Base-by-base conservation (phyloP, 2,113 vertebrate species). In the Bujurquina vittata region DNA sequence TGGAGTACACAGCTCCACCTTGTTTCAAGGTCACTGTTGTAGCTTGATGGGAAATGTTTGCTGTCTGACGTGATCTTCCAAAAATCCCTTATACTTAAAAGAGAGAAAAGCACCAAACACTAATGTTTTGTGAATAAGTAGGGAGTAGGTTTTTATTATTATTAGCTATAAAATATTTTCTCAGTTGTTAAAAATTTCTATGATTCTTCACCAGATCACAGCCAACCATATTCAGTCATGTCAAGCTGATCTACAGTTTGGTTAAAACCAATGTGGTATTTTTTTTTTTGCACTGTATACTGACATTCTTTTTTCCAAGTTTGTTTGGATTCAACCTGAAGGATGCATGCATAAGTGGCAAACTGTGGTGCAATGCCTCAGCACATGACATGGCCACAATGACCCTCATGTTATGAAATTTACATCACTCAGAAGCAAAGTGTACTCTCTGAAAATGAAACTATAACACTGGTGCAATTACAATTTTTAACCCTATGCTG, bases 11-110 rank as follows among this genome's bases (percentile, higher is more conserved):
- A 37, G 49, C 46, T 65, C 83, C 85, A 86, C 91, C 88, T 91
- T 86, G 83, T 79, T 84, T 88, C 93, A 95, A 95, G 94, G 94
- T 95, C 93, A 78, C 60, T 22, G 69, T 65, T 81, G 80, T 57
- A 63, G 80, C 12, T 63, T 62, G 89, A 81, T 78, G 65, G 78
- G 58, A 84, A 62, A 35, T 37, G 57, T 75, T 22, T 69, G 76
- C 56, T 85, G 61, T 84, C 78, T 81, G 52, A n/a, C 37, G 55
- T 73, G n/a, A 80, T 63, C 37, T 62, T 79, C n/a, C 69, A 35
- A 20, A 74, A 57, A 0, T 23, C 37, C 12, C 9, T 18, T 31
- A 20, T 14, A 59, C 26, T 12, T 43, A 6, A 22, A 23, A 9
- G 22, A 20, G 22, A 79, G 31, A 55, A 35, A 46, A 31, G 22